Evolutionary conservation across 2,888 invertebrate genomes (phyloP).

Genomic region (Bimastos eiseni): DNA sequence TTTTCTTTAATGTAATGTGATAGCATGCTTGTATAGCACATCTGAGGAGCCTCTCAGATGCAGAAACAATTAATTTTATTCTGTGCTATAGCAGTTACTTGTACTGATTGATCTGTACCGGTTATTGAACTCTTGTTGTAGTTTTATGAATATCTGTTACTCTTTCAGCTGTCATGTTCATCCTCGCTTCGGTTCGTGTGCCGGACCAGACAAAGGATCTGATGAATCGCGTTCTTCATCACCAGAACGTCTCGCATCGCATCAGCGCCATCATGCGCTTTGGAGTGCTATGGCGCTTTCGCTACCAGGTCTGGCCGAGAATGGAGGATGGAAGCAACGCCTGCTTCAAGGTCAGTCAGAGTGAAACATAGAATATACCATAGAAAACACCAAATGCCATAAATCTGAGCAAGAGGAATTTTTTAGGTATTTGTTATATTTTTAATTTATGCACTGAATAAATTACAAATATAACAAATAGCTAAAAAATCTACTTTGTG

Average conservation of each 20-base stretch:
- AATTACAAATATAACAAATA: too few species aligned
- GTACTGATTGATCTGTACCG: neutral
- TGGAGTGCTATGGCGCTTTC: conserved; percentile 86
- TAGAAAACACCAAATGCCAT: too few species aligned
- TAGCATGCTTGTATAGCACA: too few species aligned
- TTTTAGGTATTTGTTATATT: too few species aligned
- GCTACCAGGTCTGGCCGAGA: conserved; percentile 97
- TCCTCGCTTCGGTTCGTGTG: conserved; percentile 87
- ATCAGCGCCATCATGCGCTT: conserved; percentile 79
- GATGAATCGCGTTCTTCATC: conserved; percentile 84
- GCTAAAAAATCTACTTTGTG: too few species aligned
- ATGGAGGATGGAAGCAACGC: conserved; percentile 97
- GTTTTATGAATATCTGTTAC: too few species aligned
- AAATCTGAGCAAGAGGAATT: too few species aligned
- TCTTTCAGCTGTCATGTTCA: conserved; percentile 84
- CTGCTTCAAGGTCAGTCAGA: conserved; percentile 77
- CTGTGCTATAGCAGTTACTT: neutral
- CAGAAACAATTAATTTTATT: neutral
- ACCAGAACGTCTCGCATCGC: conserved; percentile 79
- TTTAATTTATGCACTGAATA: neutral
- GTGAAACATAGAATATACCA: neutral
- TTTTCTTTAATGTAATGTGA: neutral
- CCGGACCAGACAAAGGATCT: conserved; percentile 85
- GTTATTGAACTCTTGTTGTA: neutral
- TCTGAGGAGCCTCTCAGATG: too few species aligned